Evolutionary conservation across 2,888 invertebrate species (phyloP).

Genomic region (Sarcophaga variegata): DNA sequence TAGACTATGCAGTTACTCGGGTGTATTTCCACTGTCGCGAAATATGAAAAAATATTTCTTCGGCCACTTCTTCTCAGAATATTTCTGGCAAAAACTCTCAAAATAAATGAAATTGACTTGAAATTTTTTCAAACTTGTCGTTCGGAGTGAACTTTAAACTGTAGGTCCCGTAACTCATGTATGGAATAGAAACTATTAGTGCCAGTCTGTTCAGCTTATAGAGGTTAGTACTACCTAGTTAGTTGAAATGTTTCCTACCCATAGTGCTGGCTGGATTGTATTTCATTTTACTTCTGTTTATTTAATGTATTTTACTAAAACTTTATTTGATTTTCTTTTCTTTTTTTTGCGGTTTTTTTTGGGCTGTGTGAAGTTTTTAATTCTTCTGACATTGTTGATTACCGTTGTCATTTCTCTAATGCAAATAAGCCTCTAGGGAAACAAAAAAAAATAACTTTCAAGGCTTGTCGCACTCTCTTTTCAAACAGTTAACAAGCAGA

Average conservation of each 20-base stretch:
- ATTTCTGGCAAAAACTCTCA: too few relatives aligned
- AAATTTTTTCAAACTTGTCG: too few relatives aligned
- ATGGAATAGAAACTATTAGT: too few relatives aligned
- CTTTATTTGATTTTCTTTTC: slow-evolving; percentile 3
- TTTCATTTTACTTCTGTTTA: slow-evolving; percentile 17
- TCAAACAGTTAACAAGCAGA: background rate
- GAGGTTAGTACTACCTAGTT: too few relatives aligned
- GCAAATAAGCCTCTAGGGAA: slow-evolving; percentile 62
- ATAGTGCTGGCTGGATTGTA: slow-evolving; percentile 44
- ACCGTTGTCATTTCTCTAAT: slow-evolving; percentile 67
- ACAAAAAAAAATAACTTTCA: slow-evolving; percentile 5
- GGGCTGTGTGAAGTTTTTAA: slow-evolving; percentile 49
- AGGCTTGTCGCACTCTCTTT: slow-evolving; percentile 35
- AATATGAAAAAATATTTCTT: too few relatives aligned
- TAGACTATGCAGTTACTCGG: too few relatives aligned
- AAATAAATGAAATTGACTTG: too few relatives aligned
- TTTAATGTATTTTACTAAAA: background rate
- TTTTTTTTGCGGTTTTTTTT: background rate
- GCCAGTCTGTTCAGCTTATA: too few relatives aligned
- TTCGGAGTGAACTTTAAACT: too few relatives aligned
- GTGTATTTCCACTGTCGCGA: too few relatives aligned
- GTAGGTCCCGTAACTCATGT: too few relatives aligned
- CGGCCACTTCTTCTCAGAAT: too few relatives aligned
- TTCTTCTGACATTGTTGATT: slow-evolving; percentile 63
- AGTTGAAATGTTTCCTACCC: background rate